These are phyloP conservation scores for Eupleurogrammus muticus DNA, from an alignment of 2,797 vertebrate genomes.

Conservation along the genomic window DNA sequence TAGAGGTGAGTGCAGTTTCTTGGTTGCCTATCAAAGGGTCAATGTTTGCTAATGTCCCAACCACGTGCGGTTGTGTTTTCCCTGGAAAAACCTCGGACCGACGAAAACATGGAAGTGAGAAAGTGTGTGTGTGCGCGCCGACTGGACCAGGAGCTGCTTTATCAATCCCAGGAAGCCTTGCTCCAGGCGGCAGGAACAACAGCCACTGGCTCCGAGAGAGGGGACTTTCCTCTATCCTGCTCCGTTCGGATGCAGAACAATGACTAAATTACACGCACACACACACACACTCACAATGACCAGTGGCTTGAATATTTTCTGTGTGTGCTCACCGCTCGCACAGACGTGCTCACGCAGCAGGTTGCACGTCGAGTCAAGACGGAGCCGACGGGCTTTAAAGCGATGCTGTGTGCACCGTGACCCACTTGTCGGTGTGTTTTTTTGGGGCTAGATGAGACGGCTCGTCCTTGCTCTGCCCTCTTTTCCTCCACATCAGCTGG, in stretches of 20 bases:
- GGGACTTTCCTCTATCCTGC: slow-evolving; percentile 84
- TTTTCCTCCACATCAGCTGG: slow-evolving; percentile 39
- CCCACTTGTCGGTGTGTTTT: slow-evolving; percentile 66
- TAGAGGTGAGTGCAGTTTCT: slow-evolving; percentile 2
- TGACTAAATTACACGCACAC: slow-evolving; percentile 63
- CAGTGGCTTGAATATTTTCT: slow-evolving; percentile 39
- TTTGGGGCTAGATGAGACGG: slow-evolving; percentile 41
- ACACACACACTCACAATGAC: slow-evolving; percentile 54
- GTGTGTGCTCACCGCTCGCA: slow-evolving; percentile 48
- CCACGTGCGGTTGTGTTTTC: slow-evolving; percentile 57
- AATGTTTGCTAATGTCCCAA: slow-evolving; percentile 26
- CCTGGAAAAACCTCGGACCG: slow-evolving; percentile 49
- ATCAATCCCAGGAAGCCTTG: slow-evolving; percentile 81
- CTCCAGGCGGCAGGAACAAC: slow-evolving; percentile 74
- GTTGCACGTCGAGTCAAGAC: slow-evolving; percentile 25
- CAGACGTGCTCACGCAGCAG: slow-evolving; percentile 52
- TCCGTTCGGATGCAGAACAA: slow-evolving; percentile 77
- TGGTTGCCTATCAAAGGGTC: slow-evolving; percentile 52
- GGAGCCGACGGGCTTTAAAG: slow-evolving; percentile 13
- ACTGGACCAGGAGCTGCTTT: slow-evolving; percentile 51
- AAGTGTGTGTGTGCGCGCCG: slow-evolving; percentile 60
- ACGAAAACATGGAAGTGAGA: slow-evolving; percentile 63
- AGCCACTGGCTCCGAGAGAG: slow-evolving; percentile 65
- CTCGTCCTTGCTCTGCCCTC: slow-evolving; percentile 54
- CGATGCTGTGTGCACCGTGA: slow-evolving; percentile 46